These are phyloP conservation scores for Pica pica DNA, from an alignment of 2,113 vertebrate genomes.

Conservation along the genomic window DNA sequence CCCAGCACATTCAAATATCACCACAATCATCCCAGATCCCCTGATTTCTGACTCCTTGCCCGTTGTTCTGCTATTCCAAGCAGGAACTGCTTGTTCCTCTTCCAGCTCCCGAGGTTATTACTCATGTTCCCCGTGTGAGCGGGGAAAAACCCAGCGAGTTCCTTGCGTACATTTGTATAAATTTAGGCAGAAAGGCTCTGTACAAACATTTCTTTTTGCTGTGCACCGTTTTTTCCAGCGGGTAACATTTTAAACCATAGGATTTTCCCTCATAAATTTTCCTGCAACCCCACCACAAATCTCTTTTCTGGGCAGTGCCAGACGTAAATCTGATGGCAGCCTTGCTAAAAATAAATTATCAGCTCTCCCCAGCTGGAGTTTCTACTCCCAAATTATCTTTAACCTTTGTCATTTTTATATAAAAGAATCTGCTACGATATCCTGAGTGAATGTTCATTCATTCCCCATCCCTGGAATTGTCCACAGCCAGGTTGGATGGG, in stretches of 20 bases:
- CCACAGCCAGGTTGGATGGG: background rate
- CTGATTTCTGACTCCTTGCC: constrained; percentile 45
- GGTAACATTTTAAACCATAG: background rate
- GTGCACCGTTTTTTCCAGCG: constrained; percentile 1
- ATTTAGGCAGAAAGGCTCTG: constrained; percentile 34
- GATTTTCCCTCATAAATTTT: constrained; percentile 43
- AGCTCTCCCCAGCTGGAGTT: background rate
- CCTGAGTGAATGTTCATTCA: background rate
- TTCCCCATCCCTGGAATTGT: background rate
- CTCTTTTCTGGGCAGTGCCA: background rate
- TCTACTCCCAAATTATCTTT: background rate
- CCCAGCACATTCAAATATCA: constrained; percentile 21
- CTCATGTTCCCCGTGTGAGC: constrained; percentile 53
- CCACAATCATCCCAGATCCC: background rate
- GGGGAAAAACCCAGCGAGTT: constrained; percentile 2
- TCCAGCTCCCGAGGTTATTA: constrained; percentile 63
- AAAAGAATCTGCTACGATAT: background rate
- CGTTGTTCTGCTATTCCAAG: constrained; percentile 7
- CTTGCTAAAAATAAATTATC: background rate
- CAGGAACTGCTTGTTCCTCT: constrained; percentile 35
- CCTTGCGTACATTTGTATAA: background rate
- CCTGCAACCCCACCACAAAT: background rate
- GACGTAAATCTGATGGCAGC: background rate
- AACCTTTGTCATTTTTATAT: background rate
- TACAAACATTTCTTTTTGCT: constrained; percentile 24